phyloP scores from a whole-genome alignment of 2,888 invertebrate species.

The Lithophane leautieri region DNA sequence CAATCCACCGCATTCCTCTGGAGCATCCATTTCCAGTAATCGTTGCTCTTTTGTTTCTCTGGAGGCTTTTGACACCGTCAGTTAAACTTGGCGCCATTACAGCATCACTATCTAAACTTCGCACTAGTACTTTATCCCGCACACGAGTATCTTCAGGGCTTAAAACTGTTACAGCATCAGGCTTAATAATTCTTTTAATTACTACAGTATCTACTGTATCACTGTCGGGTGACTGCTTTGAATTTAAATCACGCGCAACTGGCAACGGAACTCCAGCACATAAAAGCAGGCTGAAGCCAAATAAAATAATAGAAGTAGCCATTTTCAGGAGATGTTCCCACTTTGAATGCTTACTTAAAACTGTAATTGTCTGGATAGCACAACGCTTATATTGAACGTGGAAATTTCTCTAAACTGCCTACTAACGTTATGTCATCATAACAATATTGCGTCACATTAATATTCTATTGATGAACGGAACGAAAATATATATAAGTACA shows the following conservation, averaged over 20 bases:
- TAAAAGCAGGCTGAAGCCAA: background rate
- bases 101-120: background rate
- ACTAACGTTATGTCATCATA: slow-evolving; percentile 14
- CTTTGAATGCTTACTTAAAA: slow-evolving; percentile 25
- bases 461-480: background rate
- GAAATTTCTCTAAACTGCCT: slow-evolving; percentile 8
- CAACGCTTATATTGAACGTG: slow-evolving; percentile 3
- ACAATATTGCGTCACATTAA: slow-evolving; percentile 34
- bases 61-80: background rate
- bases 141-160: background rate
- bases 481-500: background rate
- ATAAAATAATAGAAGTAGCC: background rate
- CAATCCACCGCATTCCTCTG: background rate
- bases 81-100: background rate
- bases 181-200: background rate
- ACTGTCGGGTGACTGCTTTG: background rate
- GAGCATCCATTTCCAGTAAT: background rate
- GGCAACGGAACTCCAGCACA: background rate
- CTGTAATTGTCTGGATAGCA: background rate
- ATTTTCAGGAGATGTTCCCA: slow-evolving; percentile 9
- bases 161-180: background rate
- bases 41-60: background rate
- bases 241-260: background rate
- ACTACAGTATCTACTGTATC: background rate
- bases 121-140: background rate